phyloP scores from a whole-genome alignment of 2,888 invertebrate genomes.

The Drosophila basisetae region DNA sequence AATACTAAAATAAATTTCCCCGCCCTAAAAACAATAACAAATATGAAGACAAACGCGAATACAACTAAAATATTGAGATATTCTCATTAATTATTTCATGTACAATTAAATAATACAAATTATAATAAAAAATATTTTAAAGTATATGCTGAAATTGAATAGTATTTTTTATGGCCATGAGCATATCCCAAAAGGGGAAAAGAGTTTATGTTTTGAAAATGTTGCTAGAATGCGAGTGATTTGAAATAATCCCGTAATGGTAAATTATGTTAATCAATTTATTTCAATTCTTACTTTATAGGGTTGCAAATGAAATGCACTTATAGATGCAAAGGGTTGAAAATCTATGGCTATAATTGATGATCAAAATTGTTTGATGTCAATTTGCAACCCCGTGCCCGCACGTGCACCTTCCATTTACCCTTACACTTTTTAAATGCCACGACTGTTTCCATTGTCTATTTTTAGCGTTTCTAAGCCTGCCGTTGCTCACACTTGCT shows the following conservation, averaged over 20 bases:
- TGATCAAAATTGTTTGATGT: background rate
- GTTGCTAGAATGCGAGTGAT: background rate
- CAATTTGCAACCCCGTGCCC: slow-evolving; percentile 2
- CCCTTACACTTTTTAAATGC: background rate
- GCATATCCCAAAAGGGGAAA: background rate
- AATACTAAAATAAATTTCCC: slow-evolving; percentile 61
- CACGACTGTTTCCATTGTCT: background rate
- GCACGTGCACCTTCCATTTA: too few species aligned
- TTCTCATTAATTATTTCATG: slow-evolving; percentile 78
- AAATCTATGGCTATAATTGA: background rate
- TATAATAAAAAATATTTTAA: slow-evolving; percentile 68
- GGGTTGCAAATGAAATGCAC: slow-evolving; percentile 4
- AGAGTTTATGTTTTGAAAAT: background rate
- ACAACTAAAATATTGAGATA: slow-evolving; percentile 70
- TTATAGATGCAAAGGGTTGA: slow-evolving; percentile 5
- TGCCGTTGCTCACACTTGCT: background rate
- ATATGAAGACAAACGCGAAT: slow-evolving; percentile 48
- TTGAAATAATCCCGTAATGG: background rate
- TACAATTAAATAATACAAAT: slow-evolving; percentile 64
- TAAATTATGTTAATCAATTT: background rate
- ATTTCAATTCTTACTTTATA: background rate
- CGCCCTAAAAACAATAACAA: slow-evolving; percentile 71
- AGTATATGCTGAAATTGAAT: slow-evolving; percentile 41
- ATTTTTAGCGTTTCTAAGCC: background rate
- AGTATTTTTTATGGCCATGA: background rate